phyloP scores from a whole-genome alignment of 2,113 vertebrate genomes.

The Motacilla alba region DNA sequence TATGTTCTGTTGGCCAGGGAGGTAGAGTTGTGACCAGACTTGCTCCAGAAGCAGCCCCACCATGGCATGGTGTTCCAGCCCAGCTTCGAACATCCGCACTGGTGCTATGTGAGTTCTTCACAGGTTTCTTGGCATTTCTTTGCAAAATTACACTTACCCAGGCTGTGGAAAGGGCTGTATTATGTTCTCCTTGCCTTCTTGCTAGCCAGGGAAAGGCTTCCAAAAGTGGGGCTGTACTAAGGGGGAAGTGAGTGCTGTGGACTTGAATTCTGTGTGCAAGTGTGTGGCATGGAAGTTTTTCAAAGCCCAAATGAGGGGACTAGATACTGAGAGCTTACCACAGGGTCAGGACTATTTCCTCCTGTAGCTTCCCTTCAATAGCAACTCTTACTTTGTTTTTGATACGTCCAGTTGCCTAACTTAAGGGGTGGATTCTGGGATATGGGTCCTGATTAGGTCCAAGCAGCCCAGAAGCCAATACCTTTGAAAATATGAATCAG shows the following conservation, averaged over 20 bases:
- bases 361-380: neutral
- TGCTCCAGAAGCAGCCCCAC: neutral
- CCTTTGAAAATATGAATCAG: neutral
- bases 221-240: neutral
- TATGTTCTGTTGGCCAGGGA: neutral
- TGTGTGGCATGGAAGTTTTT: neutral
- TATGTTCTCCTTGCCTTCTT: neutral
- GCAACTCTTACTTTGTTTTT: neutral
- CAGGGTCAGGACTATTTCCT: neutral
- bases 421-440: neutral
- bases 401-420: neutral
- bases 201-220: neutral
- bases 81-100: rapidly evolving
- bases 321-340: neutral
- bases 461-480: neutral
- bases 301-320: neutral
- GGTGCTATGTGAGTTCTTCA: neutral
- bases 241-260: neutral
- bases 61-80: rapidly evolving
- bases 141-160: neutral
- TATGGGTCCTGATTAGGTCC: neutral
- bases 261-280: rapidly evolving
- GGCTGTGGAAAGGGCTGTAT: neutral
- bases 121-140: neutral
- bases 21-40: neutral